Evolutionary conservation across 2,888 invertebrate species (phyloP), one percentile per base, ranked within the genome.

Genomic region (Hybos culiciformis): DNA sequence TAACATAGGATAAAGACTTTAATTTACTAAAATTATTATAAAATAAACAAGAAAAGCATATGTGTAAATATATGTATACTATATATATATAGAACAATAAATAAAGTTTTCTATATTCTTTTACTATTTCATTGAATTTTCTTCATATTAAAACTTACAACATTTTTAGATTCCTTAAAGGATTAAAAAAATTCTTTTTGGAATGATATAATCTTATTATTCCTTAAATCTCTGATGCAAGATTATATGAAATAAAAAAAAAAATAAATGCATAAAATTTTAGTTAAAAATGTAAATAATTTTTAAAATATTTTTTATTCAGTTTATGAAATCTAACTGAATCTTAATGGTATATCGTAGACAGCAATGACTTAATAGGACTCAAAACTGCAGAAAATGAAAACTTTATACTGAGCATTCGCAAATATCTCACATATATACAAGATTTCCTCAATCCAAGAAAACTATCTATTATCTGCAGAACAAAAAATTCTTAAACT

Each of bases 211-310:
- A 73, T 59, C 31, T 56, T 60, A 57, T 73, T 73, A 43, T 65
- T 61, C 2, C 72, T 62, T 32, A 73, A 56, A 54, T 72, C 71
- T 38, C 73, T 73, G 54, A 26, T n/a, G n/a, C n/a, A n/a, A n/a
- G n/a, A n/a, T n/a, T n/a, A n/a, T n/a, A n/a, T n/a, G n/a, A n/a
- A n/a, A n/a, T n/a, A n/a, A n/a, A n/a, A n/a, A n/a, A n/a, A n/a
- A n/a, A n/a, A n/a, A n/a, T 20, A 20, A 21, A 5, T 3, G 5
- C 6, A 8, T n/a, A 14, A 20, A 4, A 17, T 34, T 36, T 4
- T 4, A 20, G 6, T 21, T 9, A 12, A 3, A 12, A 15, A n/a
- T 23, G 6, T 26, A 20, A 5, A 15, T 5, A 12, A 32, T 20
- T 43, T 3, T 11, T 2, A 24, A 15, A 33, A 11, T 21, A 14